These are phyloP conservation scores for Tinamus major DNA, from an alignment of 2,797 vertebrate species.

Conservation along the genomic window DNA sequence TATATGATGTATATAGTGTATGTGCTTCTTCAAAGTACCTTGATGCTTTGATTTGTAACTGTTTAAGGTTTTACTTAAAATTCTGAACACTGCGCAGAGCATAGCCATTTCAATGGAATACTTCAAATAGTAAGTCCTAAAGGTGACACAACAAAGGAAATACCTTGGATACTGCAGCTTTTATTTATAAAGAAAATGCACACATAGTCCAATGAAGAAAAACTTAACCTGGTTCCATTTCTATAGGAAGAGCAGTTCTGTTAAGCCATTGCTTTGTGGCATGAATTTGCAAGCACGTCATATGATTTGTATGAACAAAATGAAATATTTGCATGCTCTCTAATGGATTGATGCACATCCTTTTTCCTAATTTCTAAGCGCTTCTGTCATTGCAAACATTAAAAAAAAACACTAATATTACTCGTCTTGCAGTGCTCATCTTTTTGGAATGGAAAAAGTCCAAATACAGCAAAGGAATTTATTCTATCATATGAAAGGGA, in stretches of 20 bases:
- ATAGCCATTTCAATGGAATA: conserved; percentile 72
- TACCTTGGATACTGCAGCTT: conserved; percentile 60
- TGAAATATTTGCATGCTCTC: conserved; percentile 37
- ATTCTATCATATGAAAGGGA: background rate
- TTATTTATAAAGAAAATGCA: conserved; percentile 72
- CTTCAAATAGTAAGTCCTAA: conserved; percentile 77
- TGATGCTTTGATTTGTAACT: conserved; percentile 71
- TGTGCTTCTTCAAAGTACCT: conserved; percentile 63
- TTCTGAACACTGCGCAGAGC: conserved; percentile 63
- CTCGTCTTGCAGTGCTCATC: background rate
- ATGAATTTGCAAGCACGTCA: conserved; percentile 39
- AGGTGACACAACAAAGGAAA: conserved; percentile 75
- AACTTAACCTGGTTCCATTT: conserved; percentile 52
- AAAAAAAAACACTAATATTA: background rate
- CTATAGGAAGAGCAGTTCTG: conserved; percentile 64
- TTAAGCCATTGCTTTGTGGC: conserved; percentile 37
- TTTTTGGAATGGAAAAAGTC: background rate
- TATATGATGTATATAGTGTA: conserved; percentile 27
- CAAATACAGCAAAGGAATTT: background rate
- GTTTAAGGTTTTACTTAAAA: conserved; percentile 78
- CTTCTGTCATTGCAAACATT: conserved; percentile 29
- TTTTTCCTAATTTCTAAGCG: conserved; percentile 40
- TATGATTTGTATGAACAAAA: conserved; percentile 51
- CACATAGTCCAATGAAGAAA: conserved; percentile 49
- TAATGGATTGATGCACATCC: background rate